phyloP scores from a whole-genome alignment of 2,113 vertebrate species.

The Stigmatopora nigra region DNA sequence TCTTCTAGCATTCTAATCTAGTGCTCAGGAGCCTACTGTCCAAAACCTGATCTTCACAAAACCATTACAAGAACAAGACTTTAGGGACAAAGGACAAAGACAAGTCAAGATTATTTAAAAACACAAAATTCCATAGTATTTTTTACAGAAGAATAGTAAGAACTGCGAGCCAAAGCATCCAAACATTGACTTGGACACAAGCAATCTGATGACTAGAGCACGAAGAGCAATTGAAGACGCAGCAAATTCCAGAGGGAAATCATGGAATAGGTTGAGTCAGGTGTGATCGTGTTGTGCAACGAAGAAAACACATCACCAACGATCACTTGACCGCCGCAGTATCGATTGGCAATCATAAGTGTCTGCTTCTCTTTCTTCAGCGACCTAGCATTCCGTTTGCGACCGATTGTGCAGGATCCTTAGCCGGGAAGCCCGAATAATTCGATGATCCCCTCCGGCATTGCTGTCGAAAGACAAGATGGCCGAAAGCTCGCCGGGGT shows the following conservation, averaged over 20 bases:
- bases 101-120: too few species aligned
- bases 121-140: too few species aligned
- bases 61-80: too few species aligned
- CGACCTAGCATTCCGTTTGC: conserved; percentile 25
- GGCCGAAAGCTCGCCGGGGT: conserved; percentile 53
- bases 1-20: too few species aligned
- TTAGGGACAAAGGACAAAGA: too few species aligned
- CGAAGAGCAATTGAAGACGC: conserved; percentile 27
- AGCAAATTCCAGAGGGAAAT: conserved; percentile 51
- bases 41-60: too few species aligned
- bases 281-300: conserved; percentile 40
- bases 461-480: conserved; percentile 32
- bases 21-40: too few species aligned
- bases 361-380: conserved; percentile 58
- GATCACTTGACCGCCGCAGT: conserved; percentile 62
- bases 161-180: too few species aligned
- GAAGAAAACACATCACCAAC: conserved; percentile 63
- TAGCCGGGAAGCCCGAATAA: not conserved
- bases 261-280: conserved; percentile 51
- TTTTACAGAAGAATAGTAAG: too few species aligned
- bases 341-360: conserved; percentile 69
- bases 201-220: not conserved
- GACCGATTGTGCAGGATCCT: not conserved
- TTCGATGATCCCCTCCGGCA: not conserved
- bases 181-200: not conserved